A percentile compares a stretch with the other conserved stretches of the same genome.
Evolutionary conservation across 2,797 vertebrate genomes (phyloP).

Genomic region (Onychomys leucogaster): DNA sequence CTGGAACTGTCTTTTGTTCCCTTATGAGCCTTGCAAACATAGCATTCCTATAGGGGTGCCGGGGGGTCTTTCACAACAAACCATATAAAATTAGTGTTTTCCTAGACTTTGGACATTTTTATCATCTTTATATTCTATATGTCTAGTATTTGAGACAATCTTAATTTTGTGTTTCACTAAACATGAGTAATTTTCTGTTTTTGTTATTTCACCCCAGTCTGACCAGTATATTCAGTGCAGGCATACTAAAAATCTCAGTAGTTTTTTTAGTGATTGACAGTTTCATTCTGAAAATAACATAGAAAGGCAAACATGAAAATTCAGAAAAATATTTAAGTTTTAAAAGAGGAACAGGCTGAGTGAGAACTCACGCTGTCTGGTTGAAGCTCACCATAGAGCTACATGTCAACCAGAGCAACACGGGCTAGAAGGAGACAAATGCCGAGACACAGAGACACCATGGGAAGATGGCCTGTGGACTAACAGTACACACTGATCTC

Average conservation of each 20-base stretch:
- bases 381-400: neutral
- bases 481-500: neutral
- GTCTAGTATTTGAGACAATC: neutral
- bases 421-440: neutral
- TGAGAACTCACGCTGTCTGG: neutral
- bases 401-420: neutral
- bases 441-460: neutral
- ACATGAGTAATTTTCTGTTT: neutral
- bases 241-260: neutral
- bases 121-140: conserved; percentile 6
- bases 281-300: neutral
- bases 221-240: neutral
- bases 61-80: too few species aligned
- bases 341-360: neutral
- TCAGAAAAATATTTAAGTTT: neutral
- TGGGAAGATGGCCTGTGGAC: neutral
- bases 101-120: neutral
- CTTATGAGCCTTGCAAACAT: too few species aligned
- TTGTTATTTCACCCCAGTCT: neutral
- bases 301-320: neutral
- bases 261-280: neutral
- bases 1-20: too few species aligned
- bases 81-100: neutral
- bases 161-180: conserved; percentile 17
- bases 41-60: too few species aligned